Conservation (phyloP, 1,140 invertebrate genomes). For the Saccostrea echinata region DNA sequence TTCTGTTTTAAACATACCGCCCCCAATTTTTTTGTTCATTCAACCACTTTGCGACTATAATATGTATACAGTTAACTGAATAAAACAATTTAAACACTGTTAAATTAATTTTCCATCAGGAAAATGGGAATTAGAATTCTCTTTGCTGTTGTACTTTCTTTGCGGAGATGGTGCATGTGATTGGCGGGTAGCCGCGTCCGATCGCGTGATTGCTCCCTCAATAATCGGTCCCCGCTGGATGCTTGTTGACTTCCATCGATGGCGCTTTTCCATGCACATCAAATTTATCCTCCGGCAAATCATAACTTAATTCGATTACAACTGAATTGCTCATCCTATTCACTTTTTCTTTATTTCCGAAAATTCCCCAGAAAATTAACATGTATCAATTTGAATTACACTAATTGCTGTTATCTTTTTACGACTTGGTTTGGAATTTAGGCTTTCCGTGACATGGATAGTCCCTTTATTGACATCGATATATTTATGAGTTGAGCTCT, state of each 20-base stretch:
- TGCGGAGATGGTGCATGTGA: conserved; percentile 15
- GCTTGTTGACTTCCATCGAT: conserved; percentile 33
- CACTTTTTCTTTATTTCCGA: conserved; percentile 56
- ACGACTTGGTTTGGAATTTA: conserved; percentile 28
- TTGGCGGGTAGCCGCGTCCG: conserved; percentile 25
- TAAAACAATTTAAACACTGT: background rate
- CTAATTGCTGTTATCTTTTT: conserved; percentile 47
- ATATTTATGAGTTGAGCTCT: conserved; percentile 2
- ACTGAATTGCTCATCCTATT: conserved; percentile 51
- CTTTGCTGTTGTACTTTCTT: background rate
- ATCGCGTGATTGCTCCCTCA: conserved; percentile 11
- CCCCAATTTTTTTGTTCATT: background rate
- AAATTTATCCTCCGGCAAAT: conserved; percentile 53
- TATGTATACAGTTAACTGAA: background rate
- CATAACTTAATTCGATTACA: conserved; percentile 58
- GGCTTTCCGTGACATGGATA: conserved; percentile 35
- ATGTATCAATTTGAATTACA: conserved; percentile 51
- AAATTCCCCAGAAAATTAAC: conserved; percentile 52
- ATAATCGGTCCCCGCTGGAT: conserved; percentile 23
- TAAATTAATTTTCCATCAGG: conserved; percentile 11
- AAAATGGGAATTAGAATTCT: background rate
- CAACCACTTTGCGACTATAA: background rate
- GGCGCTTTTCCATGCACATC: conserved; percentile 42
- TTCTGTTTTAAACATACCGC: background rate
- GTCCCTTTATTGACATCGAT: conserved; percentile 14